phyloP scores from a whole-genome alignment of 2,888 invertebrate species.

The Aphodius granarius region DNA sequence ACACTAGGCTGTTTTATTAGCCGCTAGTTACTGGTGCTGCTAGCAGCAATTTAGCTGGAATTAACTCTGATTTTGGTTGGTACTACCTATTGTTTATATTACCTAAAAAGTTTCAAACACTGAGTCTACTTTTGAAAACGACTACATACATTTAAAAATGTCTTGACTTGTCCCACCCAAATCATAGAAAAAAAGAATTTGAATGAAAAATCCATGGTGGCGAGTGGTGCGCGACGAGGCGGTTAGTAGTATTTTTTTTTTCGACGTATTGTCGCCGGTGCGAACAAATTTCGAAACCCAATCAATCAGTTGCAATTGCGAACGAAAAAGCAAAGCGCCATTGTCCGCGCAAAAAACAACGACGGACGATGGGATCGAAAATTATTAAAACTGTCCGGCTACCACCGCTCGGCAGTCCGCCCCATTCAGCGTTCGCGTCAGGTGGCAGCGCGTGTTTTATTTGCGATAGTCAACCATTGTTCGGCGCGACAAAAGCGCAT shows the following conservation, averaged over 20 bases:
- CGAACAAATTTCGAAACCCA: constrained; percentile 26
- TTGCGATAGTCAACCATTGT: constrained; percentile 52
- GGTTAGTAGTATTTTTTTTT: background rate
- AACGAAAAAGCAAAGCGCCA: constrained; percentile 18
- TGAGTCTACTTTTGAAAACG: too few relatives aligned
- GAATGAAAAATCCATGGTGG: background rate
- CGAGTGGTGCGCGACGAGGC: constrained; percentile 6
- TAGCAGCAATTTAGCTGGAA: too few relatives aligned
- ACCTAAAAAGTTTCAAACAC: too few relatives aligned
- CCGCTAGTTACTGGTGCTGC: too few relatives aligned
- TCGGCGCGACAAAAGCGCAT: constrained; percentile 49
- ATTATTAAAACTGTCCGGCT: background rate
- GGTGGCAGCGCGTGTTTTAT: constrained; percentile 46
- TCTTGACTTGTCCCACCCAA: too few relatives aligned
- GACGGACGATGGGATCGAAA: background rate
- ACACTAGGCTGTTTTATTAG: too few relatives aligned
- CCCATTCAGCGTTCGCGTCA: constrained; percentile 8
- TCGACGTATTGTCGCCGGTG: constrained; percentile 3
- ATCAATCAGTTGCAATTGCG: constrained; percentile 25
- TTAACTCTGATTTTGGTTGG: too few relatives aligned
- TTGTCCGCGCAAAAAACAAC: background rate
- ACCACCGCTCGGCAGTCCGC: background rate
- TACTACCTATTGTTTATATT: too few relatives aligned
- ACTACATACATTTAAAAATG: background rate
- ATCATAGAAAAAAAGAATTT: background rate